phyloP scores from a whole-genome alignment of 2,797 vertebrate species.

The Chromis chromis region DNA sequence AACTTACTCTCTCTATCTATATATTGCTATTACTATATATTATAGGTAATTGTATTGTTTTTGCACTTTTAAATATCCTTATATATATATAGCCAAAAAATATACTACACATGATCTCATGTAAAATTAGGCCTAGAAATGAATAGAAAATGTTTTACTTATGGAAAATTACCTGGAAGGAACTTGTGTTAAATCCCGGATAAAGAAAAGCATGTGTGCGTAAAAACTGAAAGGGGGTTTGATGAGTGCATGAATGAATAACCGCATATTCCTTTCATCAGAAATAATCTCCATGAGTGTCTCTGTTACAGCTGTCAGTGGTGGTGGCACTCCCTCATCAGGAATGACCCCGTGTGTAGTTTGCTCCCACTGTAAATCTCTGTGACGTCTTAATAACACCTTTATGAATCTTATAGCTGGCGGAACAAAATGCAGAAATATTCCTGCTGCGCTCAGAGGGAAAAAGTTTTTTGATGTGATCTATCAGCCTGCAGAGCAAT shows the following conservation, averaged over 20 bases:
- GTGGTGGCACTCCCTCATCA: slow-evolving; percentile 78
- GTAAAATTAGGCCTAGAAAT: no score
- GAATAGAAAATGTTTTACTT: no score
- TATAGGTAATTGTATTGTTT: no score
- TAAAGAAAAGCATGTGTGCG: background rate
- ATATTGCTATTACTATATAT: no score
- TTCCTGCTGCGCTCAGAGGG: slow-evolving; percentile 31
- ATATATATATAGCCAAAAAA: no score
- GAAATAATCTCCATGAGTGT: slow-evolving; percentile 25
- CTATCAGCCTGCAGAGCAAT: background rate
- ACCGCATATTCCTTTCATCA: slow-evolving; percentile 19
- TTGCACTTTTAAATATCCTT: no score
- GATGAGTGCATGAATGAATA: slow-evolving; percentile 19
- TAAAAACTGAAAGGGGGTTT: background rate
- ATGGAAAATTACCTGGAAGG: background rate
- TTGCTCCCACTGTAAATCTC: slow-evolving; percentile 75
- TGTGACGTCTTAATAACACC: slow-evolving; percentile 80
- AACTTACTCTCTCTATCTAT: no score
- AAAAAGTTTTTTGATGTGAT: slow-evolving; percentile 1
- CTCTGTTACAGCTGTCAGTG: slow-evolving; percentile 49
- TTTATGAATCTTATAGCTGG: slow-evolving; percentile 53
- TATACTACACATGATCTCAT: no score
- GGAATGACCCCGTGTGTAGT: slow-evolving; percentile 71
- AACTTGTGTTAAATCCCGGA: background rate
- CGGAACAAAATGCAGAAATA: slow-evolving; percentile 54